phyloP scores from a whole-genome alignment of 2,797 vertebrate genomes.

The Catharus ustulatus region DNA sequence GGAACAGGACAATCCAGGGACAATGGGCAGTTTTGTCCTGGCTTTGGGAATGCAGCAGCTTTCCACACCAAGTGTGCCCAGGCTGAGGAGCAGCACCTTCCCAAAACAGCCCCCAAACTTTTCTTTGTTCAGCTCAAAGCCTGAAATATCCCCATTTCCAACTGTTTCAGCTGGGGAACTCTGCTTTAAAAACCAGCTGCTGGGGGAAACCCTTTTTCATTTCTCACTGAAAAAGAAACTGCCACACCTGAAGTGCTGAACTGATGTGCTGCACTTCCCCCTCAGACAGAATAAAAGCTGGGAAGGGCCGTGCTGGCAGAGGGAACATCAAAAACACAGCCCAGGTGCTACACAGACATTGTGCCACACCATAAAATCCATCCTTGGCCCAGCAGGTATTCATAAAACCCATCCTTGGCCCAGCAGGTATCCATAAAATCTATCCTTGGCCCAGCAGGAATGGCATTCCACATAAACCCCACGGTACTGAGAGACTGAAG shows the following conservation, averaged over 20 bases:
- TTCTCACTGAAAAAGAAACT: neutral
- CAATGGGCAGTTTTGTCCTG: accelerated
- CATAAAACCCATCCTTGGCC: neutral
- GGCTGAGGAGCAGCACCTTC: neutral
- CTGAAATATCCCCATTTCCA: neutral
- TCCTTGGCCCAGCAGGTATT: neutral
- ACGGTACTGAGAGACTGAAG: neutral
- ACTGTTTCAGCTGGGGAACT: neutral
- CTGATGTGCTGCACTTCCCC: accelerated
- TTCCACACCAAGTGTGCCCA: accelerated
- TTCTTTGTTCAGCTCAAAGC: neutral
- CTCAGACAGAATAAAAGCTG: neutral
- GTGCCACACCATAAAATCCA: neutral
- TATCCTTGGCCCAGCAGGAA: neutral
- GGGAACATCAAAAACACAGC: neutral
- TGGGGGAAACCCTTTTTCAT: neutral
- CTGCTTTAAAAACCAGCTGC: neutral
- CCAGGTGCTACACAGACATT: neutral
- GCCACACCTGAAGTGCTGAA: neutral
- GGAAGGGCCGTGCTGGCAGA: neutral
- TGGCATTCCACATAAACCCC: neutral
- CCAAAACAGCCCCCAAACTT: neutral
- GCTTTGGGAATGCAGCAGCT: neutral
- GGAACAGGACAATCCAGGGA: accelerated
- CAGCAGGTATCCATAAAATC: neutral